phyloP scores from a whole-genome alignment of 2,113 vertebrate genomes.

The Rafetus swinhoei region DNA sequence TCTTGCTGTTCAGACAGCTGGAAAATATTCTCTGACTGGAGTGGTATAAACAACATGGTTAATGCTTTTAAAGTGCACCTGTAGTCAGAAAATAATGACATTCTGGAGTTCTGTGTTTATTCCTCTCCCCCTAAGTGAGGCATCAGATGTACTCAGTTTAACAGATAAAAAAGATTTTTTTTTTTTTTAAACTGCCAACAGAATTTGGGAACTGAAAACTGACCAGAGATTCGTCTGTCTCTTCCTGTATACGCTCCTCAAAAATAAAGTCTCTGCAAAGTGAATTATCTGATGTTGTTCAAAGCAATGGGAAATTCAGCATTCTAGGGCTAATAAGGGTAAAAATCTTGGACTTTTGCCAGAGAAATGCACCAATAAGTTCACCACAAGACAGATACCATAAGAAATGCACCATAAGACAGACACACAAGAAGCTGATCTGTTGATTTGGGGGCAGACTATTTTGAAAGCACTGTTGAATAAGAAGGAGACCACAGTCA shows the following conservation, averaged over 20 bases:
- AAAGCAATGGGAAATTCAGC: neutral
- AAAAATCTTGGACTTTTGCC: neutral
- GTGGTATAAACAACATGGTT: neutral
- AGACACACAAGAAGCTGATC: neutral
- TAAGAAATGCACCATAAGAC: neutral
- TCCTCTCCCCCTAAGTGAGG: neutral
- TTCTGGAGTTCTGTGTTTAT: neutral
- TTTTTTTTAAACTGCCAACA: neutral
- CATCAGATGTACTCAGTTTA: neutral
- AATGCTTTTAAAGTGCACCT: conserved; percentile 9
- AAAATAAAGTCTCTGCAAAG: neutral
- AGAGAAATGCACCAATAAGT: neutral
- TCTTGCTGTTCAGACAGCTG: neutral
- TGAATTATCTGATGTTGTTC: neutral
- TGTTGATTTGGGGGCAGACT: neutral
- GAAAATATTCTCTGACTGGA: neutral
- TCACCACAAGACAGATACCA: neutral
- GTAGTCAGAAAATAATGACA: neutral
- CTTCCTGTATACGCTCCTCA: neutral
- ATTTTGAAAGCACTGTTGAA: neutral
- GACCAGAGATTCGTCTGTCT: neutral
- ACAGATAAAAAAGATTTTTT: neutral
- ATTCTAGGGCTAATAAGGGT: neutral
- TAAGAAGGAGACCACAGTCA: neutral
- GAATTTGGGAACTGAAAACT: neutral